These are phyloP conservation scores for Lymantria dispar DNA, from an alignment of 2,888 invertebrate genomes.

Conservation along the genomic window DNA sequence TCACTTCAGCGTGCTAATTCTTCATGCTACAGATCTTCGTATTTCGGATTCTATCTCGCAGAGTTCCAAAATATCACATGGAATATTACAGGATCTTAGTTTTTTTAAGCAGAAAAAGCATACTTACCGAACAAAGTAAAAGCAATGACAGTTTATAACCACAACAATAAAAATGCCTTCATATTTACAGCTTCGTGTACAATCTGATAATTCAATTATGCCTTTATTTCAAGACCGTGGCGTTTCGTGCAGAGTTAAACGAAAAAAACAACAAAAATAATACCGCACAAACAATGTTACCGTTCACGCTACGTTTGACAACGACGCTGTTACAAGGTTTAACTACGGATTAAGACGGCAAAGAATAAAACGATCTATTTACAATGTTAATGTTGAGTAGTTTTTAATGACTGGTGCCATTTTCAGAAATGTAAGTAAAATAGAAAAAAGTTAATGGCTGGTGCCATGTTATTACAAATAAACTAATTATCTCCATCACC, in stretches of 20 bases:
- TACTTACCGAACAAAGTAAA: conserved; percentile 15
- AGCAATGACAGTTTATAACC: conserved; percentile 30
- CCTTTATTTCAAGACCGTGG: conserved; percentile 24
- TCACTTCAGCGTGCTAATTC: too few species aligned
- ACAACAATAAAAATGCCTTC: conserved; percentile 26
- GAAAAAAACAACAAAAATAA: conserved; percentile 15
- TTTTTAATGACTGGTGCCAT: background rate
- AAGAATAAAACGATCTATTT: background rate
- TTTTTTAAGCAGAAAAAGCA: background rate
- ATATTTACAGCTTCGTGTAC: conserved; percentile 31
- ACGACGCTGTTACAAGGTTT: conserved; percentile 22
- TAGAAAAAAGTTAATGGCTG: too few species aligned
- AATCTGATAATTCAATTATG: conserved; percentile 41
- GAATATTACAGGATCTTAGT: too few species aligned
- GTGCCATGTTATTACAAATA: too few species aligned
- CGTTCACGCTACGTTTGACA: conserved; percentile 26
- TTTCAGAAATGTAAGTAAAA: too few species aligned
- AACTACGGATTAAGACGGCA: conserved; percentile 15
- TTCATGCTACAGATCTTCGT: too few species aligned
- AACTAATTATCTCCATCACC: too few species aligned
- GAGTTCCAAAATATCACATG: too few species aligned
- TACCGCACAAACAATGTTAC: conserved; percentile 26
- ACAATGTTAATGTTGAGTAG: background rate
- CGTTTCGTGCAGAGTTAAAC: conserved; percentile 23
- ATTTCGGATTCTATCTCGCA: too few species aligned